Evolutionary conservation across 2,797 vertebrate species (phyloP).

Genomic region (Macrochelys suwanniensis): DNA sequence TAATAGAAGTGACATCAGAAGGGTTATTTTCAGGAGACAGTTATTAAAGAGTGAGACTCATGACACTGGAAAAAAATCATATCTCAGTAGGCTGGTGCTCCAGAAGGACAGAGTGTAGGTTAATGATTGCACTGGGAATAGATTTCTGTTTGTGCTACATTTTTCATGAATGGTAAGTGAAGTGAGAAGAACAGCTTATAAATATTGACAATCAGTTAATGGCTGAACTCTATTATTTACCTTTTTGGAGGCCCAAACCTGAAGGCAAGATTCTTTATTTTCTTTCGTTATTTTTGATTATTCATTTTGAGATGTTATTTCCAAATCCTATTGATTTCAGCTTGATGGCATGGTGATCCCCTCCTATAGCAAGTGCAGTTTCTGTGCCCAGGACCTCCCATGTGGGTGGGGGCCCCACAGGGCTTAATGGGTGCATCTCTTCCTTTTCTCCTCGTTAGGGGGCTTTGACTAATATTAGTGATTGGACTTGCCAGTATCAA

Average conservation of each 20-base stretch:
- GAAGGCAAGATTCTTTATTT: neutral
- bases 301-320: neutral
- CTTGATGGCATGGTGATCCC: neutral
- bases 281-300: neutral
- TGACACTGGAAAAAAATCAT: fast-evolving
- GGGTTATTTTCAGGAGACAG: neutral
- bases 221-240: neutral
- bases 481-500: neutral
- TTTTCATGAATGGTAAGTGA: neutral
- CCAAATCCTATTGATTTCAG: neutral
- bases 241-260: neutral
- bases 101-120: neutral
- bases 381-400: neutral
- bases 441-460: neutral
- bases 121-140: neutral
- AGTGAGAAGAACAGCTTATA: neutral
- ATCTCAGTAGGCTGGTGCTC: neutral
- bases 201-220: neutral
- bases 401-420: neutral
- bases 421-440: neutral
- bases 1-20: neutral
- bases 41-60: neutral
- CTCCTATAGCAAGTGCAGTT: neutral
- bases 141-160: neutral
- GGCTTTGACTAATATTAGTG: neutral